Conservation (phyloP, 2,113 vertebrate genomes). For the Piprites chloris region DNA sequence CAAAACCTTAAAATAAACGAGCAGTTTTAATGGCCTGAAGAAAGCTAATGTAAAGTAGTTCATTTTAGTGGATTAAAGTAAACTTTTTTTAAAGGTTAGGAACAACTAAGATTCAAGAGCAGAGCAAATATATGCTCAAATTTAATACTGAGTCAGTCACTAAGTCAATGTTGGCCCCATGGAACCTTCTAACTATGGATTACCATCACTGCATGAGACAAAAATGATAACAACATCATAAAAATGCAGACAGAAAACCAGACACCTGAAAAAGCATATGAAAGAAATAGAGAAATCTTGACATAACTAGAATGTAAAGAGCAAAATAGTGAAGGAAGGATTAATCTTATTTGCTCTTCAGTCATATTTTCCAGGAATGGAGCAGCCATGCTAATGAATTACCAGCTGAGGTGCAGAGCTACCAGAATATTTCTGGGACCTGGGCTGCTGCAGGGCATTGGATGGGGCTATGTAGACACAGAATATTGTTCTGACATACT, state of each 20-base stretch:
- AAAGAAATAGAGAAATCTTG: background rate
- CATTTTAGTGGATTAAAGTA: background rate
- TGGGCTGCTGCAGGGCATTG: background rate
- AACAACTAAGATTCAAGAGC: background rate
- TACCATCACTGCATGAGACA: background rate
- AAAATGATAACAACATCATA: background rate
- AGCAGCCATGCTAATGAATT: background rate
- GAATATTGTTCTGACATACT: accelerated
- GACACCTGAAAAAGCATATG: background rate
- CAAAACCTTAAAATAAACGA: background rate
- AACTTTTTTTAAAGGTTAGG: background rate
- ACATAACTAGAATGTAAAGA: background rate
- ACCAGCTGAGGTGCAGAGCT: background rate
- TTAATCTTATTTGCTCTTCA: background rate
- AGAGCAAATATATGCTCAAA: background rate
- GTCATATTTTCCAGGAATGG: background rate
- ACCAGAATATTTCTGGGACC: background rate
- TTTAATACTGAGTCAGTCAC: background rate
- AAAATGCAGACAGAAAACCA: background rate
- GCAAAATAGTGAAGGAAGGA: background rate
- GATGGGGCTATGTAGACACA: background rate
- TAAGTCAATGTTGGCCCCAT: background rate
- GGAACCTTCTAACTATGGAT: background rate
- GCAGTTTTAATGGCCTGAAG: background rate
- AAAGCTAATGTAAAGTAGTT: background rate